Evolutionary conservation across 1,140 invertebrate genomes (phyloP), one percentile per base, ranked within the genome.

Genomic region (Sogatella furcifera): DNA sequence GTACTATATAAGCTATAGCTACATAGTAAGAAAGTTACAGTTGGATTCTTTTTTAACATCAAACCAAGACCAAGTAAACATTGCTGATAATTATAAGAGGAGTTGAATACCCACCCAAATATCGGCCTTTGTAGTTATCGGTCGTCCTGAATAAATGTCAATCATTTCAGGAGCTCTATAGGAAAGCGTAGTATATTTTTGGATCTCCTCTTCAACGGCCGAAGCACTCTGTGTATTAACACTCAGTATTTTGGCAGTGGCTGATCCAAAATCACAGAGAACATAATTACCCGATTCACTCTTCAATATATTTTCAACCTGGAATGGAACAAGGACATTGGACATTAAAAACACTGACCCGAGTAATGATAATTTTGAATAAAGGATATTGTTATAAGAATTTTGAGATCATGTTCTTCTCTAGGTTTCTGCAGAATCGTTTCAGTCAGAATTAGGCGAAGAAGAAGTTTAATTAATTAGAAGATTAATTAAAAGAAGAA

Each of bases 151-250:
- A 74, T 96, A 97, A 65, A 97, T 80, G 76, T 97, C 93, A 28
- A 97, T 84, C 95, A 97, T 97, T 79, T 97, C 95, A 19, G 95
- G 95, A 15, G 92, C 82, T 68, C 94, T 82, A 73, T 97, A 97
- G 52, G 90, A 89, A 15, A 97, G 74, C 1, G 95, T 97, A 5
- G 94, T 97, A 71, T 97, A 96, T 70, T 90, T 89, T 74, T 92
- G 88, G 63, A 97, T 91, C 77, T 97, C 94, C 69, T 97, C 94
- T 73, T 95, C 89, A 10, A 94, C 83, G 15, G 77, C 69, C 56
- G 83, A 74, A 6, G 88, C 84, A 46, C 88, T 86, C 69, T 89
- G 84, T 21, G 52, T 34, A 17, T 21, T 31, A 5, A 88, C 85
- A 78, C 89, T 88, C 46, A 91, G 74, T 63, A 86, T 74, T 69